phyloP scores from a whole-genome alignment of 2,888 invertebrate species.

The Chrysodeixis includens region DNA sequence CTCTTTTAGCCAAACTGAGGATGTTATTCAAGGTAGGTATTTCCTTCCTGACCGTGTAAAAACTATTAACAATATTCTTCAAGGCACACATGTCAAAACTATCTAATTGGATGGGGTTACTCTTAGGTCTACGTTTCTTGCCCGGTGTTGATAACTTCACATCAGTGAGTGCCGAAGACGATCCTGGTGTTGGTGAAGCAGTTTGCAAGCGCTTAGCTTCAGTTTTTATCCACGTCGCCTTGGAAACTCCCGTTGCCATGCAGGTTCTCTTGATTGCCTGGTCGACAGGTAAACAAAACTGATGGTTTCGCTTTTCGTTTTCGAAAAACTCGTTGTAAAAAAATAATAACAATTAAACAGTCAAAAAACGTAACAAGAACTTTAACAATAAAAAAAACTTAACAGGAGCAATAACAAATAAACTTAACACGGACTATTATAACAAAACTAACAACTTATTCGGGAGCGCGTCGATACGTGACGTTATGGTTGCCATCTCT shows the following conservation, averaged over 20 bases:
- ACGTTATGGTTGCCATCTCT: too few species aligned
- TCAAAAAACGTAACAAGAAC: background rate
- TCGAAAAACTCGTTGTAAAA: conserved; percentile 3
- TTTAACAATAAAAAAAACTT: conserved; percentile 7
- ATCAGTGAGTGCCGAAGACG: background rate
- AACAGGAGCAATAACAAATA: conserved; percentile 8
- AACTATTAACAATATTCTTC: too few species aligned
- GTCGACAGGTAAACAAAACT: conserved; percentile 4
- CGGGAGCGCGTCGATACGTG: conserved; percentile 2
- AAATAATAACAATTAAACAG: conserved; percentile 5
- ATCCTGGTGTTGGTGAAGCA: conserved; percentile 7
- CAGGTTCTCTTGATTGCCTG: conserved; percentile 4
- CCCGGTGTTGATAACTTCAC: conserved; percentile 9
- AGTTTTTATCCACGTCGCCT: conserved; percentile 5
- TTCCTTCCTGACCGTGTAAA: too few species aligned
- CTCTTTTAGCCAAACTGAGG: conserved; percentile 5
- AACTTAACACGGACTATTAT: conserved; percentile 7
- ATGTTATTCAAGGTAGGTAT: conserved; percentile 7
- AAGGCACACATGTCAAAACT: too few species aligned
- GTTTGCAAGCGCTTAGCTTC: conserved; percentile 7
- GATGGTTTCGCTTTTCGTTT: conserved; percentile 1
- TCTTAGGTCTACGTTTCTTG: conserved; percentile 2
- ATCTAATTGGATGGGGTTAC: too few species aligned
- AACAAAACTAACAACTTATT: conserved; percentile 8
- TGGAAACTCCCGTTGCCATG: conserved; percentile 3